Base-by-base conservation (phyloP, 37 sponge, comb jelly and placozoan species). In the Beroe forskalii region DNA sequence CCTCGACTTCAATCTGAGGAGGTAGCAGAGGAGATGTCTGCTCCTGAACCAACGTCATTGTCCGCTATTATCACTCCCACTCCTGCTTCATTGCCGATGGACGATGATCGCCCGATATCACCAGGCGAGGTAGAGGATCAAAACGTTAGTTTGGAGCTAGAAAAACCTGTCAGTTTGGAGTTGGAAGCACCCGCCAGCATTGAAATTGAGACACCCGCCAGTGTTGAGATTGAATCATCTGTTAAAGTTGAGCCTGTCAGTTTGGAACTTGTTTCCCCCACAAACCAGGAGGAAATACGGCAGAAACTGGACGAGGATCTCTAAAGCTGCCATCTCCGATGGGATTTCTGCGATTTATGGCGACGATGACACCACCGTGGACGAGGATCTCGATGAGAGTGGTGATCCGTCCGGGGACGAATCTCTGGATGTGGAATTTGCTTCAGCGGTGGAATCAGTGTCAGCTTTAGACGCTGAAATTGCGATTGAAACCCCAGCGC, bases 401-500 rank as follows among this genome's bases (percentile, higher is more conserved):
- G 55, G 12, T 48, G 55, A 48, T 48, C 12, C 6, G 55, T 6
- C 12, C 12, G n/a, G n/a, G n/a, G 66, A 28, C 9, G 72, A 69
- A 69, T 14, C 72, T 19, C 35, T 37, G 32, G 72, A 32, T 32
- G 38, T 32, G 1, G 19, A 32, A 14, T 33, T 43, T 44, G 55
- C 44, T 24, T 20, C 40, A 35, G 40, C 40, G 23, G 12, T 38
- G 75, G 75, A 72, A 8, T 36, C 40, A 35, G 40, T 30, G 30
- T 33, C 75, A 8, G 30, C 40, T 20, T 20, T 39, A 36, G 55
- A 9, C n/a, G 4, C 40, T 41, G 86, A 41, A 24, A 48, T 80
- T 80, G 86, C 37, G 3, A 30, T 80, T 1, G 55, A 80, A 80
- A 80, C 86, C 4, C 44, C 86, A 35, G 86, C 44, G 28, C 4